Percentiles rank a stretch among this genome's conserved stretches.
Conservation (phyloP, 2,113 vertebrate species). For the Mustelus asterias region DNA sequence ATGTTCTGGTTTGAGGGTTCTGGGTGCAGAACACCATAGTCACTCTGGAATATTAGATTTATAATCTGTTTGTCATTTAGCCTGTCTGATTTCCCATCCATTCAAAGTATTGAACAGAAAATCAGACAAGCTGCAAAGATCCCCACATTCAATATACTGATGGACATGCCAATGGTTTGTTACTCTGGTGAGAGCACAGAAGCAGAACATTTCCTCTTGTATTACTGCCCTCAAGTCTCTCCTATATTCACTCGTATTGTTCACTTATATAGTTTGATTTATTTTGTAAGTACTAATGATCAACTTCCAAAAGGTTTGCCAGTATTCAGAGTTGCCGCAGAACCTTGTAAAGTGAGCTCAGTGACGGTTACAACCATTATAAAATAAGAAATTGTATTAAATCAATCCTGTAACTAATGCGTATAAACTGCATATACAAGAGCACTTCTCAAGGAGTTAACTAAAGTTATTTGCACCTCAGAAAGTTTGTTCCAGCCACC, state of each 20-base stretch:
- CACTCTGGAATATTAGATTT: neutral
- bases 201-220: neutral
- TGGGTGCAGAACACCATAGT: neutral
- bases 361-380: neutral
- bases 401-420: neutral
- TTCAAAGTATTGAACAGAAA: constrained; percentile 3
- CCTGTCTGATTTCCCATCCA: neutral
- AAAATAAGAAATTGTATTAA: neutral
- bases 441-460: neutral
- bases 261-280: neutral
- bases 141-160: neutral
- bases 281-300: neutral
- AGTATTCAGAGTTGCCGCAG: neutral
- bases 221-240: neutral
- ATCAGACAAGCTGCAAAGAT: neutral
- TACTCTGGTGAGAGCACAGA: neutral
- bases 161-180: neutral
- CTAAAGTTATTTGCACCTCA: neutral
- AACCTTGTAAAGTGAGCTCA: neutral
- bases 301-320: neutral
- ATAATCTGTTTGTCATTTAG: neutral
- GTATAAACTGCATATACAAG: neutral
- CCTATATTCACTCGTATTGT: neutral
- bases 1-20: neutral
- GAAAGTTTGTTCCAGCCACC: neutral